Conservation (phyloP, 1,140 invertebrate species). For the Pteromalus puparum region DNA sequence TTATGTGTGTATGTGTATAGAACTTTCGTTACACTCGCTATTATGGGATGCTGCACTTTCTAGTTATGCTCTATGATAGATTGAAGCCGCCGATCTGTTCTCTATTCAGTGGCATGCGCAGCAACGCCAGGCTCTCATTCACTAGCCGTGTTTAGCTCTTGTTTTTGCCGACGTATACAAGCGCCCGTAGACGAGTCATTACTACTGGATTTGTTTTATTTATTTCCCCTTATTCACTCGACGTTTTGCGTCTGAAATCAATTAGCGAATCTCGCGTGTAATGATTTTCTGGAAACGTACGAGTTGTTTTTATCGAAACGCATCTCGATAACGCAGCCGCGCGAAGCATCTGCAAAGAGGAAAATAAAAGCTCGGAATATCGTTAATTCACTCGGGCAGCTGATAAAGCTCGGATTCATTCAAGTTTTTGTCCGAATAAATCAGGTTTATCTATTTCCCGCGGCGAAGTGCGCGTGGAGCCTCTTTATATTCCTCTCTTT, state of each 20-base stretch:
- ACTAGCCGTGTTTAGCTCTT: neutral
- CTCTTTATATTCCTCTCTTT: slow-evolving; percentile 18
- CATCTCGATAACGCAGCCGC: too few species aligned
- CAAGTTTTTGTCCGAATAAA: slow-evolving; percentile 12
- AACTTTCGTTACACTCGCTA: neutral
- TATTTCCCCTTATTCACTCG: too few species aligned
- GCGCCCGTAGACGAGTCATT: too few species aligned
- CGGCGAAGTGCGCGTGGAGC: neutral
- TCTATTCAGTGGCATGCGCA: too few species aligned
- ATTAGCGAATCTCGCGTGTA: too few species aligned
- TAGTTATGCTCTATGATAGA: neutral
- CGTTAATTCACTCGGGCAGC: slow-evolving; percentile 8
- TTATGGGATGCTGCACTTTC: neutral
- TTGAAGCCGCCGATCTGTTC: neutral
- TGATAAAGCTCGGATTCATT: neutral
- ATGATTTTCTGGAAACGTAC: too few species aligned
- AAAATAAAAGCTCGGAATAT: neutral
- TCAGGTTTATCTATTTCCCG: slow-evolving; percentile 30
- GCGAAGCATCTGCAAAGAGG: too few species aligned
- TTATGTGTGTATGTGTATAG: neutral
- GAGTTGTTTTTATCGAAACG: too few species aligned
- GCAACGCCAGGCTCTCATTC: too few species aligned
- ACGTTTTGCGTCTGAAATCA: too few species aligned
- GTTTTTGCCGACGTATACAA: neutral
- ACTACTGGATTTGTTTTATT: too few species aligned